Base-by-base conservation (phyloP, 2,888 invertebrate species). In the Sthenelais limicola region DNA sequence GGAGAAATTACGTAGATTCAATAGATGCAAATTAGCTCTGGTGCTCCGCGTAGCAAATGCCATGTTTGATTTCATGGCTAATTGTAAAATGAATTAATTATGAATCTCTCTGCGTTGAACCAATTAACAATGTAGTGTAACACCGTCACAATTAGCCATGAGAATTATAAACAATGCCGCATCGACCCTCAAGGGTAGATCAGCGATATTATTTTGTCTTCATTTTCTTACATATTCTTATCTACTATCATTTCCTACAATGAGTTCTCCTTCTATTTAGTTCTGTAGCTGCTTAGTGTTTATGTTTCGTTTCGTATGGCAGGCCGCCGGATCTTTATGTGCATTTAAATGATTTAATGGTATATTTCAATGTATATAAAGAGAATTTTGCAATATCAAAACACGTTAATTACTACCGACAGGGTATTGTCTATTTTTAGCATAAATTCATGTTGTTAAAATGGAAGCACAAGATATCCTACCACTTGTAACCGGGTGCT, bases 331-430 rank as follows among this genome's bases (percentile, higher is more conserved):
- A 2, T 21, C 62, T 62, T 62, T 62, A 62, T 62, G 62, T 62
- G 62, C 62, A 62, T 62, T 62, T 21, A 62, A 38, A 38, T 35
- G 62, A 62, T 21, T 38, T 4, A 62, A 18, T n/a, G 30, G 30
- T 43, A 38, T 18, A 62, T 62, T 62, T 38, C 62, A 62, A 62
- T 62, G 62, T 62, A 62, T 62, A 62, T 62, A 62, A 62, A 62
- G 62, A 32, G 21, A 12, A 24, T 62, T 62, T 35, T 62, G 62
- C 62, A 35, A 38, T 24, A 62, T 7, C 35, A 43, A 35, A 62
- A 35, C 35, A 62, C 1, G 28, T 62, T n/a, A n/a, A 15, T 62
- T 35, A 43, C 35, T 38, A 43, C n/a, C 38, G 21, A 43, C 62
- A 24, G 18, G 35, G 62, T 62, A 62, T 62, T 62, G 62, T 62